Conservation (phyloP, 2,888 invertebrate genomes). For the Resseliella maxima region DNA sequence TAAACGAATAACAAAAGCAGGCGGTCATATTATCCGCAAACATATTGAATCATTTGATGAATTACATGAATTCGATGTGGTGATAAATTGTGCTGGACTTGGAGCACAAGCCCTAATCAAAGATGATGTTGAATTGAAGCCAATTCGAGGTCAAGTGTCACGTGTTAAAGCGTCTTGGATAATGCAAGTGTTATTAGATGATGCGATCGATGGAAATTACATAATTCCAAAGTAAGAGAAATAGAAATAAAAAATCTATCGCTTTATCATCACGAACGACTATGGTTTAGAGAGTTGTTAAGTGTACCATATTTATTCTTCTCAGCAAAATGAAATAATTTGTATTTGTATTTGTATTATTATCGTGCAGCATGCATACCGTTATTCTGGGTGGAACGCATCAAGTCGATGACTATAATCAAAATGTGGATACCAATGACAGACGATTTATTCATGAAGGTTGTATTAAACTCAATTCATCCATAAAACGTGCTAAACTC, state of each 20-base stretch:
- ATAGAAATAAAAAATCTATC: background rate
- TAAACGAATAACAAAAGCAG: constrained; percentile 71
- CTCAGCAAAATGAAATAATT: background rate
- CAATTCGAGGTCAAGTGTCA: constrained; percentile 81
- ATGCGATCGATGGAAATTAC: constrained; percentile 74
- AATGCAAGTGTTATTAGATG: constrained; percentile 71
- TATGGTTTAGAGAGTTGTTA: background rate
- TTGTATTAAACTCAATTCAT: constrained; percentile 73
- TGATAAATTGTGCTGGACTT: constrained; percentile 85
- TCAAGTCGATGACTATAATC: constrained; percentile 74
- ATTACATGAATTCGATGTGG: constrained; percentile 71
- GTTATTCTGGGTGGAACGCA: constrained; percentile 82
- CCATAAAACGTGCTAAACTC: constrained; percentile 70
- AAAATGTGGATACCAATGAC: constrained; percentile 70
- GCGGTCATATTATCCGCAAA: constrained; percentile 71
- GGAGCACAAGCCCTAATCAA: constrained; percentile 73
- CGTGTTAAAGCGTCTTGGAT: constrained; percentile 78
- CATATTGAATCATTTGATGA: constrained; percentile 71
- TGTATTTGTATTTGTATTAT: constrained; percentile 67
- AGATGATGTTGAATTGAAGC: constrained; percentile 71
- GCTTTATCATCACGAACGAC: background rate
- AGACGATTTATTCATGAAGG: constrained; percentile 73
- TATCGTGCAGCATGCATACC: constrained; percentile 65
- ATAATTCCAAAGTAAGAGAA: constrained; percentile 80
- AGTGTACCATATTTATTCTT: background rate